A percentile compares a stretch with the other conserved stretches of the same genome.
Conservation (phyloP, 2,888 invertebrate species). For the Heteropelma amictum region DNA sequence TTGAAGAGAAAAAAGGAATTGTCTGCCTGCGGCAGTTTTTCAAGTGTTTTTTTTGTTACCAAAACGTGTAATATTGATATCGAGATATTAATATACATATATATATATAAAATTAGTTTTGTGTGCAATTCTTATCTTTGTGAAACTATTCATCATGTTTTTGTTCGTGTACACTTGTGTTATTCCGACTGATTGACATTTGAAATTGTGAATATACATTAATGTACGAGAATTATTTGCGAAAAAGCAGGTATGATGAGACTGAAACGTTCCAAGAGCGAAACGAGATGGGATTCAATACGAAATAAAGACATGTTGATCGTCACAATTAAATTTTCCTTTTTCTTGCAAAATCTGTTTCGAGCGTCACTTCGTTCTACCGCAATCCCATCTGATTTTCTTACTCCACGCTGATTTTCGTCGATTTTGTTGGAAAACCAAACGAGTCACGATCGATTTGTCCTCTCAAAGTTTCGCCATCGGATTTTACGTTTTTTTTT, state of each 20-base stretch:
- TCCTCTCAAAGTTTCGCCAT: too few species aligned
- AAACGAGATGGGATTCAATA: constrained; percentile 39
- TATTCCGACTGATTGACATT: constrained; percentile 1
- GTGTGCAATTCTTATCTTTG: constrained; percentile 23
- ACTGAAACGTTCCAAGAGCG: constrained; percentile 6
- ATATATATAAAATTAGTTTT: constrained; percentile 42
- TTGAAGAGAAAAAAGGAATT: constrained; percentile 49
- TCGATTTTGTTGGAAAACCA: not conserved
- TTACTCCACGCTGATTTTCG: not conserved
- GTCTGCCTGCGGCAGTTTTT: constrained; percentile 67
- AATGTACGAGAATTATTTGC: constrained; percentile 46
- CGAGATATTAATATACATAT: constrained; percentile 43
- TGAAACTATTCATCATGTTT: constrained; percentile 25
- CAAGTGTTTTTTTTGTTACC: too few species aligned
- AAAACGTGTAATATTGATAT: too few species aligned
- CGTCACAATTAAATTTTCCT: too few species aligned
- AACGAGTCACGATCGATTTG: too few species aligned
- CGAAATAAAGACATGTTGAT: not conserved
- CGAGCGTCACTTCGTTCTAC: too few species aligned
- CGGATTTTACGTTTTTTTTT: too few species aligned
- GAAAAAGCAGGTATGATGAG: constrained; percentile 49
- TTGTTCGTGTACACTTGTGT: constrained; percentile 9
- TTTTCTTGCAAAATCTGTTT: too few species aligned
- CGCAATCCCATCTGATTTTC: too few species aligned
- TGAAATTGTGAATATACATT: constrained; percentile 47